Evolutionary conservation across 2,888 invertebrate species (phyloP).

Genomic region (Apamea crenata): DNA sequence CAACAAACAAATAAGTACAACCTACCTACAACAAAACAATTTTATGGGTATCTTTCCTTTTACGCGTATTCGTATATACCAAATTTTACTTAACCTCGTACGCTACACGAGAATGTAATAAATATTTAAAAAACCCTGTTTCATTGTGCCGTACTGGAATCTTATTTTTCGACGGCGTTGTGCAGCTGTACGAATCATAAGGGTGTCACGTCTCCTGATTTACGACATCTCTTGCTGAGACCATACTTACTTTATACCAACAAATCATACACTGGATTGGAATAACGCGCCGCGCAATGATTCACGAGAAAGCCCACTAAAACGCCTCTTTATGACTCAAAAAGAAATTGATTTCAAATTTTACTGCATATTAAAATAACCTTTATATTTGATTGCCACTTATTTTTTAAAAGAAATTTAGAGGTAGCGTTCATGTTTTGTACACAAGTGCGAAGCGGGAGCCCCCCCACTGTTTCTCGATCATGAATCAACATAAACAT

Average conservation of each 20-base stretch:
- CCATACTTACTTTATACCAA: constrained; percentile 81
- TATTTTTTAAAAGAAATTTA: constrained; percentile 77
- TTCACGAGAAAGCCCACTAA: constrained; percentile 82
- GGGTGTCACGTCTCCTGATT: constrained; percentile 84
- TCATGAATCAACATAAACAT: constrained; percentile 84
- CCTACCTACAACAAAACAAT: background rate
- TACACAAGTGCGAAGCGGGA: constrained; percentile 67
- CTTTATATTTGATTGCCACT: constrained; percentile 85
- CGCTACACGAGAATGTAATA: constrained; percentile 51
- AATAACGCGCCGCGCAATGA: constrained; percentile 76
- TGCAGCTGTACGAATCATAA: constrained; percentile 82
- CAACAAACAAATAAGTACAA: constrained; percentile 5
- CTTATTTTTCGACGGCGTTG: constrained; percentile 79
- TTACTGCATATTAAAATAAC: constrained; percentile 89
- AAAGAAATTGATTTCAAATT: constrained; percentile 88
- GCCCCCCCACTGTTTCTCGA: constrained; percentile 81
- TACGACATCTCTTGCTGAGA: constrained; percentile 85
- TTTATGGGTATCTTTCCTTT: constrained; percentile 9
- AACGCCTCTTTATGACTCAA: constrained; percentile 82
- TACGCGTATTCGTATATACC: constrained; percentile 21
- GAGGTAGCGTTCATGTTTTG: constrained; percentile 68
- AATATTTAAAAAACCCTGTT: constrained; percentile 70
- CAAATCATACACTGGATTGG: constrained; percentile 83
- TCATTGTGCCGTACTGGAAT: constrained; percentile 71
- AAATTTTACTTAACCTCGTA: constrained; percentile 36